Evolutionary conservation across 1,140 invertebrate species (phyloP).

Genomic region (Monomorium pharaonis): DNA sequence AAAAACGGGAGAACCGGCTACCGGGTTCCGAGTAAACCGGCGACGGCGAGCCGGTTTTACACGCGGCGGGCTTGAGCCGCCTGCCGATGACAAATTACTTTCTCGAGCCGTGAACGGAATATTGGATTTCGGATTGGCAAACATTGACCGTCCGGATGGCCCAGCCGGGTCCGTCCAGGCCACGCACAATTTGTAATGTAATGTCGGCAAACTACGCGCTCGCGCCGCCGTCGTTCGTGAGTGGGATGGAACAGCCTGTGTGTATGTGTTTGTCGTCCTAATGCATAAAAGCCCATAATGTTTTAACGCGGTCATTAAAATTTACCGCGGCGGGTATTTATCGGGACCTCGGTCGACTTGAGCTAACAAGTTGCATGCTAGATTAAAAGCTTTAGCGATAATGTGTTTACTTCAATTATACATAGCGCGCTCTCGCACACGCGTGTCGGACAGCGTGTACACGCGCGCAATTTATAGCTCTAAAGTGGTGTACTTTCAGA

Average conservation of each 20-base stretch:
- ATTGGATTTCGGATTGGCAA: slow-evolving; percentile 75
- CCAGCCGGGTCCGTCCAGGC: slow-evolving; percentile 3
- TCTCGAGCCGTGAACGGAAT: slow-evolving; percentile 66
- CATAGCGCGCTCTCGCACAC: background rate
- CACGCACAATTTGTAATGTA: slow-evolving; percentile 66
- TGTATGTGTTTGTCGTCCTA: slow-evolving; percentile 66
- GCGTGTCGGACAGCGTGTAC: background rate
- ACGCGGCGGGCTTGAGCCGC: background rate
- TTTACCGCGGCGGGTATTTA: slow-evolving; percentile 66
- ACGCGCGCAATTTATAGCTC: slow-evolving; percentile 30
- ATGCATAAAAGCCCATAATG: slow-evolving; percentile 67
- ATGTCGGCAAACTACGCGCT: slow-evolving; percentile 58
- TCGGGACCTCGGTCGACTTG: slow-evolving; percentile 55
- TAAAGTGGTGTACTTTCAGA: slow-evolving; percentile 13
- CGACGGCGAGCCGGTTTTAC: background rate
- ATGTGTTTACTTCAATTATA: slow-evolving; percentile 71
- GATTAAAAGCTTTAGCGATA: slow-evolving; percentile 77
- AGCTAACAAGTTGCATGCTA: slow-evolving; percentile 68
- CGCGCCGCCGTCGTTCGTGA: slow-evolving; percentile 19
- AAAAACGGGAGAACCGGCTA: background rate
- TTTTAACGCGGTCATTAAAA: slow-evolving; percentile 69
- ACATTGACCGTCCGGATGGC: slow-evolving; percentile 71
- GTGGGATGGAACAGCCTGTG: slow-evolving; percentile 51
- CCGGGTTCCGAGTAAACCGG: slow-evolving; percentile 19
- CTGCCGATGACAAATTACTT: slow-evolving; percentile 77